These are phyloP conservation scores for Trissoscelio sp. DNA, from an alignment of 2,888 invertebrate genomes.

Conservation along the genomic window DNA sequence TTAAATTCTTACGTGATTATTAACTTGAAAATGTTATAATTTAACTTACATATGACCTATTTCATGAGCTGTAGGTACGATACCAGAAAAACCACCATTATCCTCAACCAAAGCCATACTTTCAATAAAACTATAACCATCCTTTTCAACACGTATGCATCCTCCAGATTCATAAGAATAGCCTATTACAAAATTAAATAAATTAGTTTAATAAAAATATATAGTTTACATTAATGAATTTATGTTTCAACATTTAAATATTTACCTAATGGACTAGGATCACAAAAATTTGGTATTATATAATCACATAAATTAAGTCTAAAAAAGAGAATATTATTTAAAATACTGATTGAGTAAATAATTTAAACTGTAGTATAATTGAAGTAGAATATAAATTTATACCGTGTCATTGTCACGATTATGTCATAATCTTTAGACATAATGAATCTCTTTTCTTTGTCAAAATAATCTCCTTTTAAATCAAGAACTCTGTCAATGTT, in stretches of 20 bases:
- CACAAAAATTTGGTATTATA: no score
- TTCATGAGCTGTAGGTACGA: conserved; percentile 78
- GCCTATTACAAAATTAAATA: conserved; percentile 63
- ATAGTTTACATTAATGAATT: no score
- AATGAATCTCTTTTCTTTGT: conserved; percentile 72
- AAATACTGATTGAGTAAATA: no score
- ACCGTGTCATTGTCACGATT: conserved; percentile 76
- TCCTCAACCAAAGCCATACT: conserved; percentile 79
- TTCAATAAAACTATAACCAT: conserved; percentile 70
- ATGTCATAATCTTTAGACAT: conserved; percentile 74
- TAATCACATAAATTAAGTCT: no score
- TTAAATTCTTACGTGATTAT: no score
- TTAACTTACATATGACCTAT: conserved; percentile 78
- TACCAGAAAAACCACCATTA: conserved; percentile 78
- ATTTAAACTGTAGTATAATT: no score
- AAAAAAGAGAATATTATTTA: no score
- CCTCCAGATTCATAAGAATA: conserved; percentile 77
- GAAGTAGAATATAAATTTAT: conserved; percentile 11
- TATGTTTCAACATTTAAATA: neutral
- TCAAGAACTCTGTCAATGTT: conserved; percentile 75
- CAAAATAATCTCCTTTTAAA: conserved; percentile 75
- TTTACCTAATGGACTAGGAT: conserved; percentile 31
- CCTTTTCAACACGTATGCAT: conserved; percentile 72
- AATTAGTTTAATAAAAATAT: neutral
- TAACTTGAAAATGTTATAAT: no score